phyloP scores from a whole-genome alignment of 1,140 invertebrate genomes.

The Calliphora vicina region DNA sequence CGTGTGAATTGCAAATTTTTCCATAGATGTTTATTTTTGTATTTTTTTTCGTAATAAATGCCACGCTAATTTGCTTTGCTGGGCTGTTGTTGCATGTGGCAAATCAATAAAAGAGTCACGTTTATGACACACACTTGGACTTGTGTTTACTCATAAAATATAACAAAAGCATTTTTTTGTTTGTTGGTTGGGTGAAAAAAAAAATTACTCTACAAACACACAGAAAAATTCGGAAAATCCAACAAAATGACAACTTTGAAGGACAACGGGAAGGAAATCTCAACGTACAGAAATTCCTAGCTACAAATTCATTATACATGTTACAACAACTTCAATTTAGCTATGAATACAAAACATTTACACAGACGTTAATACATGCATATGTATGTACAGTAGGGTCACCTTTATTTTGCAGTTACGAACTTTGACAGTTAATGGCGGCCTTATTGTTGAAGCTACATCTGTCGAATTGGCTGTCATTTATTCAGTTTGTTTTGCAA shows the following conservation, averaged over 20 bases:
- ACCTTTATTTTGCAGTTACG: too few species aligned
- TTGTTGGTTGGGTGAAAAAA: too few species aligned
- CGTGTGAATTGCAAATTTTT: conserved; percentile 7
- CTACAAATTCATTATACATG: background rate
- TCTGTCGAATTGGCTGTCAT: too few species aligned
- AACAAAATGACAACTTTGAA: background rate
- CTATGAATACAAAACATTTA: background rate
- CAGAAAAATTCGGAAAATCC: background rate
- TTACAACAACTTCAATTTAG: background rate
- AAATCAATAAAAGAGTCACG: conserved; percentile 29
- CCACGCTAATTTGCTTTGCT: background rate
- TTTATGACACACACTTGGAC: conserved; percentile 27
- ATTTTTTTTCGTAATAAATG: background rate
- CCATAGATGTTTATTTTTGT: background rate
- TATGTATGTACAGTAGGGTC: too few species aligned
- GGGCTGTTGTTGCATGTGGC: background rate
- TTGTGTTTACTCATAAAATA: background rate
- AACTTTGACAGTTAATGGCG: too few species aligned
- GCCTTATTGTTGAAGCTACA: too few species aligned
- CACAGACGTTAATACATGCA: too few species aligned
- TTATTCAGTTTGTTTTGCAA: too few species aligned
- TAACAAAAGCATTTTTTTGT: background rate
- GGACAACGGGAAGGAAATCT: conserved; percentile 23
- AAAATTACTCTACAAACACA: background rate
- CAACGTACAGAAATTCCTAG: conserved; percentile 2